phyloP scores from a whole-genome alignment of 2,113 vertebrate species.

The Laterallus jamaicensis region DNA sequence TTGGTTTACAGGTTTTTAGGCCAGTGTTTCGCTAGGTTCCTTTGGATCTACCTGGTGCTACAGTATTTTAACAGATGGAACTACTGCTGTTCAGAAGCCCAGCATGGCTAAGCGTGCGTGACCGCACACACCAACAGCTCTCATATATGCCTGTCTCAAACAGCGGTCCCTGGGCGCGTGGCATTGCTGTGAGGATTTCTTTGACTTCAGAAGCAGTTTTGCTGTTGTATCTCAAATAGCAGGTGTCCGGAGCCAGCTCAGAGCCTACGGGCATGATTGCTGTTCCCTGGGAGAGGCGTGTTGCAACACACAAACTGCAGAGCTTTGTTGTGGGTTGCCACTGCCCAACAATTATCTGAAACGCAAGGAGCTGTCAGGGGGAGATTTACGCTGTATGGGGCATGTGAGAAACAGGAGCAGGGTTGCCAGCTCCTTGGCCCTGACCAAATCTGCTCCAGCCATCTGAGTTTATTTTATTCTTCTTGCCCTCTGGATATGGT shows the following conservation, averaged over 20 bases:
- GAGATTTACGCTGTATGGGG: background rate
- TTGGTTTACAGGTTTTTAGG: background rate
- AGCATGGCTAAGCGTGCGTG: background rate
- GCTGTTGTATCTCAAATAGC: constrained; percentile 20
- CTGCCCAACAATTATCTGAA: constrained; percentile 39
- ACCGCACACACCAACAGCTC: background rate
- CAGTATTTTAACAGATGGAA: background rate
- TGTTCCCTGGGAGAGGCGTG: background rate
- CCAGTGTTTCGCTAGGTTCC: background rate
- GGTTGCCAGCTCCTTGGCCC: constrained; percentile 36
- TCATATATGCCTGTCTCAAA: background rate
- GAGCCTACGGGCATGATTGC: background rate
- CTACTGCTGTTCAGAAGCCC: background rate
- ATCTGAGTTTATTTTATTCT: constrained; percentile 32
- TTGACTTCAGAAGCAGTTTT: constrained; percentile 61
- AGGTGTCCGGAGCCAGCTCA: constrained; percentile 22
- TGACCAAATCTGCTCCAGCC: constrained; percentile 37
- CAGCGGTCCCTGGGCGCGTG: background rate
- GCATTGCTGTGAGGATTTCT: constrained; percentile 39
- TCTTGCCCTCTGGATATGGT: constrained; percentile 33
- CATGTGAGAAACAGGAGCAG: background rate
- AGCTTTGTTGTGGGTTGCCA: constrained; percentile 46
- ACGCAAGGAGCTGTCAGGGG: constrained; percentile 34
- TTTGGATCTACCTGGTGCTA: background rate
- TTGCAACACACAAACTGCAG: constrained; percentile 22